Percentiles rank a stretch among this genome's conserved stretches.
Evolutionary conservation across 2,113 vertebrate species (phyloP).

Genomic region (Columba livia): DNA sequence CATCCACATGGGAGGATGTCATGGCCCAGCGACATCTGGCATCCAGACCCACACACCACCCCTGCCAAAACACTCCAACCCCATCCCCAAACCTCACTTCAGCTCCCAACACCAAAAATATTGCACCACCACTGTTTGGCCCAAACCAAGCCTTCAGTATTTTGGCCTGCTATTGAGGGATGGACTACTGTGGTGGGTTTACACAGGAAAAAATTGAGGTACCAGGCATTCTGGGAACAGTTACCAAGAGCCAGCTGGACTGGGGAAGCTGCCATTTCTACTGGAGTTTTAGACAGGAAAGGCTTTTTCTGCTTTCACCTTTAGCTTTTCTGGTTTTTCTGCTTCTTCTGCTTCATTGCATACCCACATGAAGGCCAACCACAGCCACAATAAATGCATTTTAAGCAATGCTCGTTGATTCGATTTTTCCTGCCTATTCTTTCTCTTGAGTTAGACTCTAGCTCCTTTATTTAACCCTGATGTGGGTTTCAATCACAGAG

Average conservation of each 20-base stretch:
- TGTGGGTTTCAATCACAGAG: background rate
- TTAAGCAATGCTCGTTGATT: background rate
- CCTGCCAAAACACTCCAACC: background rate
- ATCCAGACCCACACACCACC: background rate
- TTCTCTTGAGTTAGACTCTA: background rate
- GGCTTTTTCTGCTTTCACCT: background rate
- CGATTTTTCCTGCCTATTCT: background rate
- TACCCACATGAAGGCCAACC: fast-evolving
- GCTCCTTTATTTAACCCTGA: background rate
- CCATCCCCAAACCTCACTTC: background rate
- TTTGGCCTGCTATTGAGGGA: background rate
- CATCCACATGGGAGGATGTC: fast-evolving
- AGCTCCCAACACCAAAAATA: background rate
- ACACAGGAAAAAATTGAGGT: background rate
- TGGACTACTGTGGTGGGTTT: background rate
- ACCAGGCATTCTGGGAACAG: background rate
- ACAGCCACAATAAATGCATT: background rate
- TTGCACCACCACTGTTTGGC: background rate
- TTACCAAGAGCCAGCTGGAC: background rate
- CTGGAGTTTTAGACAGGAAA: background rate
- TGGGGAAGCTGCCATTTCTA: background rate
- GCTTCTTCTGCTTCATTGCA: background rate
- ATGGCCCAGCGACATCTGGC: background rate
- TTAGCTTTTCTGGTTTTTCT: background rate
- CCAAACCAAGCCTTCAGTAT: background rate